Evolutionary conservation across 2,888 invertebrate genomes (phyloP).

Genomic region (Cabera pusaria): DNA sequence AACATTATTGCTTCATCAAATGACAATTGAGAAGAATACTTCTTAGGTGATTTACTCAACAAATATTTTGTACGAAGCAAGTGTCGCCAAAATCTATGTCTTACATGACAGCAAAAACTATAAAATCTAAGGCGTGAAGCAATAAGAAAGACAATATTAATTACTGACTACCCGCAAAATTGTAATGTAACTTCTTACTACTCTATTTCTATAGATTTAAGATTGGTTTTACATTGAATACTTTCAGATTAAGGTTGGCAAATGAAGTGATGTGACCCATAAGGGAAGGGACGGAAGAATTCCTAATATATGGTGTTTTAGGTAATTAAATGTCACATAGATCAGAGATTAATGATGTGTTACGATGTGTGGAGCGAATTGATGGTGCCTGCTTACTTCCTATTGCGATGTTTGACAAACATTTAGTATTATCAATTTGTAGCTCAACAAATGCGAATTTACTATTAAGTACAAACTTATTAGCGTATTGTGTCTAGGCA

Average conservation of each 20-base stretch:
- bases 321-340: conserved; percentile 83
- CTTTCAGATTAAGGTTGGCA: conserved; percentile 31
- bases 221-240: conserved; percentile 24
- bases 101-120: conserved; percentile 46
- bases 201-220: conserved; percentile 34
- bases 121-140: conserved; percentile 83
- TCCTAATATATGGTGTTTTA: conserved; percentile 81
- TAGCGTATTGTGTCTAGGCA: no score
- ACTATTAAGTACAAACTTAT: no score
- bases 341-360: conserved; percentile 83
- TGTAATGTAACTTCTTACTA: conserved; percentile 3
- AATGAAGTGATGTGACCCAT: conserved; percentile 46
- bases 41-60: no score
- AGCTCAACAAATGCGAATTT: no score
- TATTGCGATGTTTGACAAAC: conserved; percentile 29
- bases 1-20: no score
- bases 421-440: conserved; percentile 3
- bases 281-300: conserved; percentile 73
- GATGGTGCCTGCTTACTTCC: conserved; percentile 40
- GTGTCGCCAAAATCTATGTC: conserved; percentile 18
- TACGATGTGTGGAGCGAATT: conserved; percentile 59
- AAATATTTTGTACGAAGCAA: no score
- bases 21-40: no score
- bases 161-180: conserved; percentile 44
- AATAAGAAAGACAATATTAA: conserved; percentile 78